These are phyloP conservation scores for Ariolimax columbianus DNA, from an alignment of 2,888 invertebrate genomes.

Conservation along the genomic window DNA sequence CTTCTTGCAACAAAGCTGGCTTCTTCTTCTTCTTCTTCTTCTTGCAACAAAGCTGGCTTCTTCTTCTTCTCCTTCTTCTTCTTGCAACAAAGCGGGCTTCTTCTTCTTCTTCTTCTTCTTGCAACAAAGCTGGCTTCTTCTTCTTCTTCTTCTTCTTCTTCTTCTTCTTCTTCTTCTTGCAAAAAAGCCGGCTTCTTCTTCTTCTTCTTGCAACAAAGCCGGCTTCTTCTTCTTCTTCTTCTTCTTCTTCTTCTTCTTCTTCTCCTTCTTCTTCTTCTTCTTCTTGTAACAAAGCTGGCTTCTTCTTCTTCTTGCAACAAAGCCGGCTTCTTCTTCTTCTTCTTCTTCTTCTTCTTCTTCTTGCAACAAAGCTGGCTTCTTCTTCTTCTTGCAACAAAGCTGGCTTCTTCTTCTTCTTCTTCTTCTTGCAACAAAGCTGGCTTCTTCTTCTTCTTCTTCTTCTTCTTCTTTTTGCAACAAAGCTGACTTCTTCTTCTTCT, in stretches of 20 bases:
- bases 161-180: too few species aligned
- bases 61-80: too few species aligned
- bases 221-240: too few species aligned
- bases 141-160: constrained; percentile 30
- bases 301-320: not conserved
- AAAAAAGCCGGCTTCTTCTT: too few species aligned
- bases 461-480: not conserved
- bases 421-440: not conserved
- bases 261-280: constrained; percentile 18
- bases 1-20: too few species aligned
- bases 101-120: too few species aligned
- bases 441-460: not conserved
- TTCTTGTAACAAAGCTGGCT: not conserved
- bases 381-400: not conserved
- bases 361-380: not conserved
- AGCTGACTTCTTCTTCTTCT: not conserved
- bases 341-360: not conserved
- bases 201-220: too few species aligned
- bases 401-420: not conserved
- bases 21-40: too few species aligned
- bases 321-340: too few species aligned
- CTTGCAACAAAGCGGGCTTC: too few species aligned
- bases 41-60: too few species aligned
- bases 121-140: too few species aligned
- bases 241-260: constrained; percentile 35